A percentile compares a stretch with the other conserved stretches of the same genome.
Conservation (phyloP, 2,113 vertebrate genomes). For the Myrmecophaga tridactyla region DNA sequence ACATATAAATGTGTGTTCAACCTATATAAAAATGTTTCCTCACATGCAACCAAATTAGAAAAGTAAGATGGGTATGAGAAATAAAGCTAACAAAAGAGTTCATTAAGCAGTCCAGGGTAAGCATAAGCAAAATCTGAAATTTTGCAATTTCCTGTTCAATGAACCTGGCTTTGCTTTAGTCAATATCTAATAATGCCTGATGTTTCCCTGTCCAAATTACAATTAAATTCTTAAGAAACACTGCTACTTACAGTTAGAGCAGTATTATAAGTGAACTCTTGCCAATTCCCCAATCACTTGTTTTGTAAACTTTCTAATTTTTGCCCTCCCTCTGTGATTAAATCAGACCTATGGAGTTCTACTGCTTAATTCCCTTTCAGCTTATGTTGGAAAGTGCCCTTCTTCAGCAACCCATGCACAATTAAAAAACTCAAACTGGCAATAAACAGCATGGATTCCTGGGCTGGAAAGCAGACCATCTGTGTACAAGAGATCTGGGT, state of each 20-base stretch:
- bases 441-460: slow-evolving; percentile 52
- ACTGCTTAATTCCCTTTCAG: slow-evolving; percentile 17
- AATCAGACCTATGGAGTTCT: slow-evolving; percentile 34
- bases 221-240: slow-evolving; percentile 56
- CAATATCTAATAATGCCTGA: neutral
- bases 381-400: slow-evolving; percentile 35
- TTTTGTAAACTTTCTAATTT: slow-evolving; percentile 60
- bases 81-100: neutral
- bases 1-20: neutral
- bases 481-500: slow-evolving; percentile 23
- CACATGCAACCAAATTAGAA: neutral
- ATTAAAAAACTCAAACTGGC: slow-evolving; percentile 47
- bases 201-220: slow-evolving; percentile 41
- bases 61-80: neutral
- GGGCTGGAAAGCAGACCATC: slow-evolving; percentile 47
- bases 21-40: neutral
- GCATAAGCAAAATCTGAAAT: neutral
- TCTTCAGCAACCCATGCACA: neutral
- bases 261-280: slow-evolving; percentile 37
- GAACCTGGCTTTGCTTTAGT: slow-evolving; percentile 50
- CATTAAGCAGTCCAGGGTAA: neutral
- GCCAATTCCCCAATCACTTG: slow-evolving; percentile 33
- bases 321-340: slow-evolving; percentile 34
- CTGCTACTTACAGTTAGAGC: slow-evolving; percentile 34
- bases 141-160: slow-evolving; percentile 35